These are phyloP conservation scores for Scaptodrosophila lebanonensis DNA, from an alignment of 1,140 invertebrate species.

Conservation along the genomic window DNA sequence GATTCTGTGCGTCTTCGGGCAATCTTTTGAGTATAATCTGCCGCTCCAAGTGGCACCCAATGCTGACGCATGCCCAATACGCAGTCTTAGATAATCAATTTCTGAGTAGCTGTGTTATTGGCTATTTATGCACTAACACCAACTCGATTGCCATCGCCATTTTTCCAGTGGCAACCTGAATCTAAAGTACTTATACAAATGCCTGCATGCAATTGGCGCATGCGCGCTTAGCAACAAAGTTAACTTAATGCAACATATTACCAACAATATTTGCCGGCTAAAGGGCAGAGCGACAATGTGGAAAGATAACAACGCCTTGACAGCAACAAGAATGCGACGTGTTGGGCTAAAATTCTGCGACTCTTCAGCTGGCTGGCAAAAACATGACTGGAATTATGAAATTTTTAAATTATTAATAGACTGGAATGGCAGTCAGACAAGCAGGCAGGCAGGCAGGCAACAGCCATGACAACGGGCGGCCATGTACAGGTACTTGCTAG, in stretches of 20 bases:
- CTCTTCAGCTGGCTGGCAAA: conserved; percentile 13
- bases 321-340: conserved; percentile 45
- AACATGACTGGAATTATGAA: conserved; percentile 67
- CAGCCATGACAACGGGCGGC: no score
- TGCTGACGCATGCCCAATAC: conserved; percentile 13
- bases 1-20: conserved; percentile 1
- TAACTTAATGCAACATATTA: conserved; percentile 34
- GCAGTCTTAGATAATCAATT: conserved; percentile 60
- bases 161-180: conserved; percentile 22
- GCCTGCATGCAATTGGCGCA: conserved; percentile 51
- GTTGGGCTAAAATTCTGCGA: conserved; percentile 50
- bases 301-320: conserved; percentile 49
- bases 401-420: conserved; percentile 63
- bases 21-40: conserved; percentile 68
- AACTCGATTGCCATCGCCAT: conserved; percentile 32
- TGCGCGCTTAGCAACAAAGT: conserved; percentile 56
- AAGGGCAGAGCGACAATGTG: conserved; percentile 33
- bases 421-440: not conserved
- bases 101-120: no score
- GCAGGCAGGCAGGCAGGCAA: no score
- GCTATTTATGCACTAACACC: conserved; percentile 11
- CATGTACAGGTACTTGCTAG: no score
- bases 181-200: conserved; percentile 42
- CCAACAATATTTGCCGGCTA: conserved; percentile 33
- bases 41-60: not conserved